Base-by-base conservation (phyloP, 2,797 vertebrate species). In the Psittacula derbiana region DNA sequence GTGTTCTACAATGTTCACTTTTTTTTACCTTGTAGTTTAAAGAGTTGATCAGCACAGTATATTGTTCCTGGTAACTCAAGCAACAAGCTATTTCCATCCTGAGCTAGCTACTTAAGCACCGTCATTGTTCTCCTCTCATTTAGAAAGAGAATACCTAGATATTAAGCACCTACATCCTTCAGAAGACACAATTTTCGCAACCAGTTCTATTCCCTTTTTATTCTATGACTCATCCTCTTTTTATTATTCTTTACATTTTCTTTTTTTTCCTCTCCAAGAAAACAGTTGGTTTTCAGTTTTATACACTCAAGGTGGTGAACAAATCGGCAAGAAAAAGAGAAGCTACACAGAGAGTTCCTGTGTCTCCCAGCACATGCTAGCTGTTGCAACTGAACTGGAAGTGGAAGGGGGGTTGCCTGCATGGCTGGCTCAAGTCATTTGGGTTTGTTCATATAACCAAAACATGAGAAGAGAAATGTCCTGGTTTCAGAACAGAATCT, bases 241-340 rank as follows among this genome's bases (percentile, higher is more conserved):
- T 86, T 72, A 38, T 47, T 72, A 9, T 55, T 65, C 25, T 57
- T 89, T 52, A 18, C 33, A 15, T 71, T 81, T 71, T 75, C 2
- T 10, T 28, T 46, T 50, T 20, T 28, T 19, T 16, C 4, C 2
- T 66, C 10, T 14, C 7, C 21, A 20, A 27, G n/a, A n/a, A 75
- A 62, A 62, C 6, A 17, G 9, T 47, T 72, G 1, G 1, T 12
- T 84, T 81, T 74, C 10, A 36, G 14, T 60, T 24, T 76, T 57
- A 33, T 9, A 31, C 0, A 20, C 7, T n/a, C n/a, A 46, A 31
- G 6, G 0, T 75, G 40, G 38, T 89, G 58, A 73, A 52, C 4
- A 70, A 58, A 64, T 47, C 20, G 71, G 4, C n/a, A 69, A 72
- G 25, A 72, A 41, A 80, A 70, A 55, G 3, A 70, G 27, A 66